These are phyloP conservation scores for Augochlorella aurata DNA, from an alignment of 2,888 invertebrate genomes.

Conservation along the genomic window DNA sequence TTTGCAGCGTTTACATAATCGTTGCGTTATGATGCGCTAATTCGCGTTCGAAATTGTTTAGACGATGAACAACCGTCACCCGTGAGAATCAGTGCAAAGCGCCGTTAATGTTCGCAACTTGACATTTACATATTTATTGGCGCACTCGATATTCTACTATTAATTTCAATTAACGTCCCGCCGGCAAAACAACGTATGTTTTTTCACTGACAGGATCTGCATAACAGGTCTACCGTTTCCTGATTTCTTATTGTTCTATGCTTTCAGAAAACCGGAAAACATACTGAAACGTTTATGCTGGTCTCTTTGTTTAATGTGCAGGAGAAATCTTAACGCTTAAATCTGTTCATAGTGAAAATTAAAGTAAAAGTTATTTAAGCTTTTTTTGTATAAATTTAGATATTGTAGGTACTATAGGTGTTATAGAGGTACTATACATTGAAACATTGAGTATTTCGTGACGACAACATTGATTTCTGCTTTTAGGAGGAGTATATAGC, in stretches of 20 bases:
- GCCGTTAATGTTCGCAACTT: background rate
- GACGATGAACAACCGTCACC: background rate
- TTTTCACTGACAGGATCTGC: no score
- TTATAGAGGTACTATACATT: background rate
- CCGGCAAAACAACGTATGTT: no score
- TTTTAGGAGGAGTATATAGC: conserved; percentile 86
- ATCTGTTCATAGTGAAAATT: no score
- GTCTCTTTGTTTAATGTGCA: no score
- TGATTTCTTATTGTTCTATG: no score
- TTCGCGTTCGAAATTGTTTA: background rate
- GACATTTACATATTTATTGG: background rate
- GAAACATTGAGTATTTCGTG: background rate
- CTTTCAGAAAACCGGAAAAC: no score
- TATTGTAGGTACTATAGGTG: no score
- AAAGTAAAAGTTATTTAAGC: no score
- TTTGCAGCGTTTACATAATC: conserved; percentile 32
- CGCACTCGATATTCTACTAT: background rate
- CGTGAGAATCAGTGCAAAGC: background rate
- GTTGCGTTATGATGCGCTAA: conserved; percentile 8
- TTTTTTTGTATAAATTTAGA: no score
- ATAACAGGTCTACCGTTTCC: no score
- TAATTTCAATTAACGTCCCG: background rate
- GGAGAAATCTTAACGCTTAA: no score
- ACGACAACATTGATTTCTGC: background rate
- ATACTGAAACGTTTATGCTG: no score